Evolutionary conservation across 2,888 invertebrate genomes (phyloP).

Genomic region (Geophilus truncorum): DNA sequence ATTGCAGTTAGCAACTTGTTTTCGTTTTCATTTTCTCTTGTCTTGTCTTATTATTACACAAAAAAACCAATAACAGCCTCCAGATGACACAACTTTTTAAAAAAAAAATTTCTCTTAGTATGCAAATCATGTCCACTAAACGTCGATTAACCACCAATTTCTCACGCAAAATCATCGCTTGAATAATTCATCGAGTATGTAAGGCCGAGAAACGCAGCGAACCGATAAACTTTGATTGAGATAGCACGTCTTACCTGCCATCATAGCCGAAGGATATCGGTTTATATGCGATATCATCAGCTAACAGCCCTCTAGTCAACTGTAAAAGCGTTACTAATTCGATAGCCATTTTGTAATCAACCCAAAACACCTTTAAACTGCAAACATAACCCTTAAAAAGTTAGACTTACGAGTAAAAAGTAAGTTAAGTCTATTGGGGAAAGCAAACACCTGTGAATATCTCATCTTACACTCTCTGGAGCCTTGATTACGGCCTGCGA

Average conservation of each 20-base stretch:
- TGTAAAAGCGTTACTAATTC: not conserved
- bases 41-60: not conserved
- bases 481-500: not conserved
- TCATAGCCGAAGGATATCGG: not conserved
- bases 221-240: not conserved
- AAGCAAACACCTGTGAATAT: not conserved
- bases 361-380: not conserved
- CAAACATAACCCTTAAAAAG: not conserved
- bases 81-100: not conserved
- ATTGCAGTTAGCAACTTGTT: conserved; percentile 6
- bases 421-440: not conserved
- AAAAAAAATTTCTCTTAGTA: too few relatives aligned
- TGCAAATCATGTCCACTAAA: not conserved
- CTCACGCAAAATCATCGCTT: not conserved
- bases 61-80: not conserved
- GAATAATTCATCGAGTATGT: not conserved
- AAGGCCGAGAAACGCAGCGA: not conserved
- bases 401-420: not conserved
- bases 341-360: not conserved
- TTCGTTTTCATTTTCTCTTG: not conserved
- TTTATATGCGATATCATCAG: not conserved
- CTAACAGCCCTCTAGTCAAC: not conserved
- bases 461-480: not conserved
- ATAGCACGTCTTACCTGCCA: not conserved
- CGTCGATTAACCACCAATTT: not conserved